Base-by-base conservation (phyloP, 64 coral and sea anemone species). In the Montipora capricornis region DNA sequence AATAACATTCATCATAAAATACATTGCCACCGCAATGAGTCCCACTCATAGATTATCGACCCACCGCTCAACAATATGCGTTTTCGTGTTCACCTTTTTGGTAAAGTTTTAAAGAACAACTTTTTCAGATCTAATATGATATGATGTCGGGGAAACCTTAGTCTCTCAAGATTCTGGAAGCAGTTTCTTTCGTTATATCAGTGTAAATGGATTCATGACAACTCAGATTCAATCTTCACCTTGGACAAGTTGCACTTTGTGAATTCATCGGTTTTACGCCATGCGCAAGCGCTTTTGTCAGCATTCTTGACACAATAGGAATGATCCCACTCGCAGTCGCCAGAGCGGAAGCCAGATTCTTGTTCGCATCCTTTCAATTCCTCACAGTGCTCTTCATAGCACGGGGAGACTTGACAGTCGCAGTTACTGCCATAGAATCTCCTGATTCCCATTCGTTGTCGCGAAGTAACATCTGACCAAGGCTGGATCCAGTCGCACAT, bases 371-470 rank as follows among this genome's bases (percentile, higher is more conserved):
- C 82, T 7, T 69, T 69, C 1, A 78, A 6, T 51, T 68, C 37
- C 11, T 81, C 13, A 37, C 83, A 79, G 13, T 10, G 8, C n/a
- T 59, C 76, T 2, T 17, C n/a, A 46, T 93, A 93, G 20, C 91
- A 93, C 53, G 55, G 79, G 19, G 82, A 50, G 46, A 82, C 62
- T 14, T 50, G 57, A 60, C 91, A 93, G 15, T 87, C 59, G 68
- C 92, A 93, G 58, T 66, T 93, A 74, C 14, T 46, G 49, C 75
- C 47, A 78, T 88, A 93, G 55, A 80, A 88, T 12, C 92, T 76
- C 20, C 52, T 62, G 48, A 93, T 67, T 44, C 92, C 92, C 10
- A 68, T 68, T 14, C 92, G 92, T 47, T 88, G 85, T 5, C 87
- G 85, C 19, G 66, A 20, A 4, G 92, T 74, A 1, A 93, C 79